Evolutionary conservation across 2,797 vertebrate species (phyloP), one percentile per base, ranked within the genome.

Genomic region (Remorina albescens): DNA sequence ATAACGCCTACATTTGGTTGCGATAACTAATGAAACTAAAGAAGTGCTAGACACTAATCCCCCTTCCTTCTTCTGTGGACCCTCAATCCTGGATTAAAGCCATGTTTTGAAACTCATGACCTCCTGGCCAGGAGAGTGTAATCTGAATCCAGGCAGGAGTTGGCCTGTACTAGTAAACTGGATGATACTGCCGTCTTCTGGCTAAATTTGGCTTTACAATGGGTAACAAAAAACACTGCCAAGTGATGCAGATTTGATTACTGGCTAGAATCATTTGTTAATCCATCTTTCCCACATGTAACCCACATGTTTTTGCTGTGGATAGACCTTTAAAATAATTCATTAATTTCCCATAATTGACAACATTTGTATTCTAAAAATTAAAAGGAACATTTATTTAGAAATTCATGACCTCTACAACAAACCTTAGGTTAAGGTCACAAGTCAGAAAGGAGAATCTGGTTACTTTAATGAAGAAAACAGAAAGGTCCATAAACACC

Each of bases 81-180:
- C 62, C 78, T 83, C 57, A 46, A 65, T 67, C 30, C 71, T 89
- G 84, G 86, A 88, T 41, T 39, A 26, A 69, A 76, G 86, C 86
- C 89, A 90, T 85, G 63, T 81, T 81, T 84, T 76, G 73, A 57
- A n/a, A 62, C 71, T 86, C 80, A 66, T 78, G 76, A 84, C 82
- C 84, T 67, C 63, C 57, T 58, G 63, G 58, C 71, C 67, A 88
- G 76, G 49, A 84, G 71, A 76, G 74, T 71, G 74, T 86, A 78
- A 86, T 60, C 68, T 21, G 70, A 83, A 50, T 2, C 47, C 34
- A 34, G n/a, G 74, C 41, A 36, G 11, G 51, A 54, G 54, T 6
- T n/a, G 16, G 13, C 26, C 23, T 32, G 36, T 2, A 19, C 4
- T 10, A 7, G 9, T 68, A 50, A 19, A 2, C 42, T 66, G 51